These are phyloP conservation scores for Hesperophylax magnus DNA, from an alignment of 1,140 invertebrate species.

Conservation along the genomic window DNA sequence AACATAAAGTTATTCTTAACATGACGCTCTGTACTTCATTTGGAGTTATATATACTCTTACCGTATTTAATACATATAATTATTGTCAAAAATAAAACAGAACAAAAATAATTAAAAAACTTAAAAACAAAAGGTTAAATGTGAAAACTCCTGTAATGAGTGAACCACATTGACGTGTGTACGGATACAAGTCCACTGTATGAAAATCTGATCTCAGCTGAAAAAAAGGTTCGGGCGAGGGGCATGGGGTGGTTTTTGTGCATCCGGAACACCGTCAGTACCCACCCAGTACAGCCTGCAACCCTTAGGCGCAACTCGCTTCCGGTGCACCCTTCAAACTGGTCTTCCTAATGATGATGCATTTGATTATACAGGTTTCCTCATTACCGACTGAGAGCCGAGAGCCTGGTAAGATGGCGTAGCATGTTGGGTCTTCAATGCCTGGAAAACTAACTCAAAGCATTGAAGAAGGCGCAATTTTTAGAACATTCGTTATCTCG, in stretches of 20 bases:
- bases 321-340: conserved; percentile 26
- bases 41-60: too few species aligned
- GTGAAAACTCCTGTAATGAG: too few species aligned
- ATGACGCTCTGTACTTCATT: too few species aligned
- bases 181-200: neutral
- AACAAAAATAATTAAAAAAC: too few species aligned
- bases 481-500: too few species aligned
- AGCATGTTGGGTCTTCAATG: neutral
- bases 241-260: conserved; percentile 18
- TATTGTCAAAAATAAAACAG: too few species aligned
- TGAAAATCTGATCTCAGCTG: neutral
- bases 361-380: conserved; percentile 49
- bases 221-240: neutral
- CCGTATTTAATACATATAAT: too few species aligned
- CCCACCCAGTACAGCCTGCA: neutral
- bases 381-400: conserved; percentile 32
- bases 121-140: too few species aligned
- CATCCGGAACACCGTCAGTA: neutral
- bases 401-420: conserved; percentile 25
- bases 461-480: neutral
- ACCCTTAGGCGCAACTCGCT: conserved; percentile 31
- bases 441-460: conserved; percentile 6
- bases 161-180: too few species aligned
- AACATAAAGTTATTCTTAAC: too few species aligned
- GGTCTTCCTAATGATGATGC: conserved; percentile 44